Evolutionary conservation across 2,888 invertebrate species (phyloP).

Genomic region (Allygus modestus): DNA sequence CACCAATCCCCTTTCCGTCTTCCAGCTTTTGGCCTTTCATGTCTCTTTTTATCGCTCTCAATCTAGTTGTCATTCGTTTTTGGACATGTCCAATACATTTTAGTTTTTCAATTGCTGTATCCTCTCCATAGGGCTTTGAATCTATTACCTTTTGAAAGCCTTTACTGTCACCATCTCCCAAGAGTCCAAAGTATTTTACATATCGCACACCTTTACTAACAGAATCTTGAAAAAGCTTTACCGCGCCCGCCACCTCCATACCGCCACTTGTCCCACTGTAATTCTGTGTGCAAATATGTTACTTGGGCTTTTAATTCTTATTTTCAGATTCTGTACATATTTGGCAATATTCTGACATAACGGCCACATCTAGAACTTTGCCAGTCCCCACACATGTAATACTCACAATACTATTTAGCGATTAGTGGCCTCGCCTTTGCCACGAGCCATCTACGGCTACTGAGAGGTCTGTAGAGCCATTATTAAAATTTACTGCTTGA

Average conservation of each 20-base stretch:
- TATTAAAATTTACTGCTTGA: background rate
- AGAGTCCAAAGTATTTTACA: conserved; percentile 28
- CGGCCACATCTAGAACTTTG: conserved; percentile 1
- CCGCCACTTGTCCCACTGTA: background rate
- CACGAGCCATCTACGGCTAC: conserved; percentile 35
- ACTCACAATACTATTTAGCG: conserved; percentile 35
- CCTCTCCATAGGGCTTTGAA: conserved; percentile 20
- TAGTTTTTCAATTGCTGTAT: conserved; percentile 19
- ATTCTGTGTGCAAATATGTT: background rate
- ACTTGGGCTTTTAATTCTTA: background rate
- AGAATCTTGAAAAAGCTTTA: background rate
- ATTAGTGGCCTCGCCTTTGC: conserved; percentile 16
- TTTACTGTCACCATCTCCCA: conserved; percentile 27
- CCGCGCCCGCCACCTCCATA: conserved; percentile 20
- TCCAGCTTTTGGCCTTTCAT: conserved; percentile 1
- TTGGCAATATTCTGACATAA: conserved; percentile 11
- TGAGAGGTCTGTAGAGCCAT: background rate
- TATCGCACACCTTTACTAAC: background rate
- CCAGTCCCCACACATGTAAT: conserved; percentile 3
- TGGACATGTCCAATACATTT: conserved; percentile 57
- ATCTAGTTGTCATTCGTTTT: conserved; percentile 37
- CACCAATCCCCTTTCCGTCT: background rate
- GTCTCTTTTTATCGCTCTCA: background rate
- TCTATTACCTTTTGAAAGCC: background rate
- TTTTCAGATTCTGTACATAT: background rate